Conservation (phyloP, 92 coral and sea anemone species). For the Pocillopora meandrina region DNA sequence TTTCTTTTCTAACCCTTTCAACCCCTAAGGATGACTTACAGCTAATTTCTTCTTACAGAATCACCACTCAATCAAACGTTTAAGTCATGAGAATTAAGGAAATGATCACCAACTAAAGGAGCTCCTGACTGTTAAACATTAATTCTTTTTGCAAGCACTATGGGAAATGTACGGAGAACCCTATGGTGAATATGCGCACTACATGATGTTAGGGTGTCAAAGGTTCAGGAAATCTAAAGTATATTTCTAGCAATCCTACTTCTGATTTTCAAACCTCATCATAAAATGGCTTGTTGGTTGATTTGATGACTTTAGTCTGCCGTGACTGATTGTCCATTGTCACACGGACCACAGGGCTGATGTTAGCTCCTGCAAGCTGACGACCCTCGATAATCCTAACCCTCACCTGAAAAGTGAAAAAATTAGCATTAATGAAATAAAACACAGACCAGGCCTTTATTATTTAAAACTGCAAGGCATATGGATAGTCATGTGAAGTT, state of each 20-base stretch:
- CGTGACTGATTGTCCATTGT: slow-evolving; percentile 78
- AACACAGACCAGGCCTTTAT: not conserved
- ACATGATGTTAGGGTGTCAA: no score
- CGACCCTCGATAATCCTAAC: slow-evolving; percentile 94
- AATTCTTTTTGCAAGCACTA: no score
- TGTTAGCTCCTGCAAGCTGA: slow-evolving; percentile 86
- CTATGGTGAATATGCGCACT: no score
- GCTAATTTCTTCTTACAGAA: no score
- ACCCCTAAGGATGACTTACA: no score
- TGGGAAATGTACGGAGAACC: no score
- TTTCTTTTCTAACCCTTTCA: no score
- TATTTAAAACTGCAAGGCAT: not conserved
- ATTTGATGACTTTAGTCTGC: slow-evolving; percentile 86
- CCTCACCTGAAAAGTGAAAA: slow-evolving; percentile 60
- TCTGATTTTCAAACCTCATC: slow-evolving; percentile 72
- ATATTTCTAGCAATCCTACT: not conserved
- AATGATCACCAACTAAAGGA: no score
- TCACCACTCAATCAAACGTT: no score
- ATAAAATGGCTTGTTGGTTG: slow-evolving; percentile 91
- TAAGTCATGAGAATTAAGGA: no score
- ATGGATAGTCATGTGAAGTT: not conserved
- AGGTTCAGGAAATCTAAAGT: not conserved
- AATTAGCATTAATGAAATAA: not conserved
- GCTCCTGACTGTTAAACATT: no score
- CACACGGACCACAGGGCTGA: slow-evolving; percentile 94